Conservation (phyloP, 2,113 vertebrate genomes). For the Hemibagrus wyckioides region DNA sequence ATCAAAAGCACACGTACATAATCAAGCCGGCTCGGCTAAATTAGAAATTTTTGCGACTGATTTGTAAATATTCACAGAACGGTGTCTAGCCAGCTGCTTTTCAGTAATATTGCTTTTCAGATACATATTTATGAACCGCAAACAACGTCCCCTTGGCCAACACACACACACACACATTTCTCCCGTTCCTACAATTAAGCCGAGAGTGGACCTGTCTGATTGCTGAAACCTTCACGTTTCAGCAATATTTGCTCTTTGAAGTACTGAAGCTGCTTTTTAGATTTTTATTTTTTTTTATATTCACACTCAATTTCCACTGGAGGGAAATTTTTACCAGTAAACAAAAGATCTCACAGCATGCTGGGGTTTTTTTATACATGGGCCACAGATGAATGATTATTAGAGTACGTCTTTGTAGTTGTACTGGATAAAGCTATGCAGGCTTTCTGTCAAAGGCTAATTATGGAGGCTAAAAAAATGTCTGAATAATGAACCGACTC, state of each 20-base stretch:
- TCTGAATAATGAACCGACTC: conserved; percentile 25
- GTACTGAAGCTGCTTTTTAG: not conserved
- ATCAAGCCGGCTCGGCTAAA: not conserved
- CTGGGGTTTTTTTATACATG: not conserved
- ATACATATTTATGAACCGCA: conserved; percentile 40
- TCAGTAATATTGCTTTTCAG: not conserved
- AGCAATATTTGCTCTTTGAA: conserved; percentile 18
- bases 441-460: conserved; percentile 33
- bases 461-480: conserved; percentile 25
- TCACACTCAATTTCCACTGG: not conserved
- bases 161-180: conserved; percentile 15
- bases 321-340: not conserved
- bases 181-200: conserved; percentile 4
- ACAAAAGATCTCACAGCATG: conserved; percentile 35
- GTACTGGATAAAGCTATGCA: conserved; percentile 19
- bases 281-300: not conserved
- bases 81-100: conserved; percentile 23
- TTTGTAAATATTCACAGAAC: conserved; percentile 38
- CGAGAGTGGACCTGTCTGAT: conserved; percentile 12
- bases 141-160: conserved; percentile 9
- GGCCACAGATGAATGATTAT: not conserved
- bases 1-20: not conserved
- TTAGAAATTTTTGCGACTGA: conserved; percentile 22
- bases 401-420: conserved; percentile 5
- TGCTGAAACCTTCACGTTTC: not conserved